Evolutionary conservation across 1,140 invertebrate genomes (phyloP), one percentile per base, ranked within the genome.

Genomic region (Drosophila kohkoa): DNA sequence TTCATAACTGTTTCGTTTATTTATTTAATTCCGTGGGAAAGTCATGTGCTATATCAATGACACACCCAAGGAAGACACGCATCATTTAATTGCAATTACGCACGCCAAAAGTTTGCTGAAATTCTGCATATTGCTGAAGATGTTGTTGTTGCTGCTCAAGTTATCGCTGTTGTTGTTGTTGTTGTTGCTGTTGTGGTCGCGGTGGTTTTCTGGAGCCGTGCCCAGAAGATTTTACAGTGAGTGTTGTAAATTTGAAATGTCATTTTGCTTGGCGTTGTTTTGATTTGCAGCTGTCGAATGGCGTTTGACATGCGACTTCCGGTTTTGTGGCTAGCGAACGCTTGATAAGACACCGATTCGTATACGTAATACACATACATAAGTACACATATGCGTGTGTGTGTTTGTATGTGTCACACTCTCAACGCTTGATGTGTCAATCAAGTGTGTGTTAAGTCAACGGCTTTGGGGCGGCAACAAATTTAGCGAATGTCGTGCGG

Each of bases 201-300:
- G 6, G 54, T 13, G 43, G 59, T 32, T 60, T 72, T 64, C 45
- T 78, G 79, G 55, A 75, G 79, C 58, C 75, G 75, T 65, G 74
- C 75, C 79, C 79, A 70, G 41, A 10, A 49, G 62, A 55, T 65
- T 54, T 65, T 38, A 10, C 48, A 11, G n/a, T 13, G 30, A 43
- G 3, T 66, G 51, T 51, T 59, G 52, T 28, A 46, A 74, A 77
- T 73, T 75, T 59, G n/a, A 25, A 63, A 38, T 57, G 57, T 16
- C 49, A 55, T 65, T 59, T 54, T 15, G 35, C 8, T 71, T 75
- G 54, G 71, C 75, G 70, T 49, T 58, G 79, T 58, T 82, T 88
- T 87, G 83, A 87, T 89, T 82, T 71, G 85, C 85, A 67, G 74
- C 85, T 83, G 83, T 89, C 68, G 63, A 79, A 69, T 54, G 60